Percentiles rank a stretch among this genome's conserved stretches.
These are phyloP conservation scores for Channallabes apus DNA, from an alignment of 2,797 vertebrate genomes.

Conservation along the genomic window DNA sequence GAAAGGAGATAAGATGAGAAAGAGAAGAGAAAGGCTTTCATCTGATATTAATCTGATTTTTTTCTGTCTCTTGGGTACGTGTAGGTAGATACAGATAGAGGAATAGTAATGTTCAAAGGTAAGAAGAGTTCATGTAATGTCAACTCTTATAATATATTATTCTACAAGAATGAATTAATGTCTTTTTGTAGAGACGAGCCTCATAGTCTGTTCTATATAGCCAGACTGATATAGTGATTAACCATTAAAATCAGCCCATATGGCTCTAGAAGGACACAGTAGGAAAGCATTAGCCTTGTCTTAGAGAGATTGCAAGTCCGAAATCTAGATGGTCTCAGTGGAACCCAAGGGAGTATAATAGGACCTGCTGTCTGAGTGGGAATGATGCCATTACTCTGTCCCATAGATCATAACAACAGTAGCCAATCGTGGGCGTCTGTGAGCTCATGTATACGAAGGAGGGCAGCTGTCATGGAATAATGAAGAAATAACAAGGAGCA, in stretches of 20 bases:
- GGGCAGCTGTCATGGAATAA: neutral
- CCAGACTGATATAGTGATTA: neutral
- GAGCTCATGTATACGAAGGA: neutral
- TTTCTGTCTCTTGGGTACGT: neutral
- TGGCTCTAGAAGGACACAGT: neutral
- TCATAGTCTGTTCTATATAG: neutral
- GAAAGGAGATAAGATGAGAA: neutral
- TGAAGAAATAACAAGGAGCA: neutral
- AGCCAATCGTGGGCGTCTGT: neutral
- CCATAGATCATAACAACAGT: neutral
- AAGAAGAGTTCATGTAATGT: neutral
- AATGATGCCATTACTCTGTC: neutral
- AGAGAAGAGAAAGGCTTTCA: neutral
- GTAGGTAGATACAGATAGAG: neutral
- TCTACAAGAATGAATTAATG: neutral
- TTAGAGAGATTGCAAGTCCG: neutral
- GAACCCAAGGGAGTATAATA: neutral
- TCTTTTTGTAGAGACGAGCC: neutral
- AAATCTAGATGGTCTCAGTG: conserved; percentile 5
- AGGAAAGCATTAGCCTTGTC: neutral
- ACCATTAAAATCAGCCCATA: neutral
- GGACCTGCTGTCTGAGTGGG: conserved; percentile 8
- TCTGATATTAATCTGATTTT: conserved; percentile 6
- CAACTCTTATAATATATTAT: neutral
- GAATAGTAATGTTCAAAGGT: neutral